phyloP scores from a whole-genome alignment of 2,797 vertebrate genomes.

The Neosilurus mollespiculum region DNA sequence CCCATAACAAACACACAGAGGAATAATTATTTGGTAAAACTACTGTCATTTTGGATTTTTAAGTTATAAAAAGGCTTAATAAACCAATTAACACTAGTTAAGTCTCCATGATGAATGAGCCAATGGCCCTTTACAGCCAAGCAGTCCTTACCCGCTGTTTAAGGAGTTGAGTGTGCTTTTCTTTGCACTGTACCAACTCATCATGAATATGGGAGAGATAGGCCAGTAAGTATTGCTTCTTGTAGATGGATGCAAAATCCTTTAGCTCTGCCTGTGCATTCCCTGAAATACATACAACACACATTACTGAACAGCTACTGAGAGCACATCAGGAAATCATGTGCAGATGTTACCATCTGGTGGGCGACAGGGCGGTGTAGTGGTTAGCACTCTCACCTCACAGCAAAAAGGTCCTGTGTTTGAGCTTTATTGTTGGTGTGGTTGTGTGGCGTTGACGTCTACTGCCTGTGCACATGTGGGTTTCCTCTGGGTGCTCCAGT shows the following conservation, averaged over 20 bases:
- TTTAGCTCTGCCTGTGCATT: slow-evolving; percentile 79
- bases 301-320: background rate
- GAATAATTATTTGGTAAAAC: background rate
- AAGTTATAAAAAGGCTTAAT: too few species aligned
- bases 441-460: too few species aligned
- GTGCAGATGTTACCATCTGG: background rate
- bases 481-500: too few species aligned
- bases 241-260: slow-evolving; percentile 82
- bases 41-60: background rate
- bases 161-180: slow-evolving; percentile 76
- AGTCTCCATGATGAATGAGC: background rate
- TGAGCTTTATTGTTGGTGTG: too few species aligned
- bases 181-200: slow-evolving; percentile 79
- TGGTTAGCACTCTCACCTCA: too few species aligned
- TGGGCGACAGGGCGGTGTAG: background rate
- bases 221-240: slow-evolving; percentile 79
- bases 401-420: too few species aligned
- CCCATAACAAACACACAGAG: slow-evolving; percentile 22
- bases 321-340: background rate
- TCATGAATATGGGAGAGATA: slow-evolving; percentile 79
- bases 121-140: background rate
- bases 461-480: too few species aligned
- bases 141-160: slow-evolving; percentile 75
- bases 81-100: background rate
- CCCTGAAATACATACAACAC: slow-evolving; percentile 64